Percentiles rank a stretch among this genome's conserved stretches.
Conservation (phyloP, 2,113 vertebrate genomes). For the Crotalus viridis region DNA sequence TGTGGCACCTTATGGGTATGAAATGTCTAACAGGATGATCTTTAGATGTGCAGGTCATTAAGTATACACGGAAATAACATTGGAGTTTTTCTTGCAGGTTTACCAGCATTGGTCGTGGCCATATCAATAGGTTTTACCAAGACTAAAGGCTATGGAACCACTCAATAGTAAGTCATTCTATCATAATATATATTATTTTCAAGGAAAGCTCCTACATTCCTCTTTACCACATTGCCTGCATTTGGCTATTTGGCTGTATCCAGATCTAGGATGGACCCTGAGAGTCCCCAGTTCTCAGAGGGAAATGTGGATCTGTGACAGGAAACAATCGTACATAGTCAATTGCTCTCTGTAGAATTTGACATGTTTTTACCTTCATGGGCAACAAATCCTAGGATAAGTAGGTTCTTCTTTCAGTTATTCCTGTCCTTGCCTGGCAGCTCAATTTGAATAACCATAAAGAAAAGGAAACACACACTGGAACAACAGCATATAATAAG, state of each 20-base stretch:
- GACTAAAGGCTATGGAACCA: constrained; percentile 97
- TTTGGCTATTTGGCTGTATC: background rate
- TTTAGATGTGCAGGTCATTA: background rate
- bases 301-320: background rate
- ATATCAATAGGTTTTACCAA: constrained; percentile 99
- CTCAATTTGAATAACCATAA: background rate
- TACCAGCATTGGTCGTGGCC: constrained; percentile 96
- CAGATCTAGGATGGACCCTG: background rate
- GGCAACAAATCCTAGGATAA: background rate
- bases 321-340: background rate
- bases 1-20: background rate
- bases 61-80: constrained; percentile 2
- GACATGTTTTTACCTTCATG: background rate
- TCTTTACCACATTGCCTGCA: background rate
- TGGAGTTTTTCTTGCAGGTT: constrained; percentile 78
- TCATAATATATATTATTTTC: constrained; percentile 44
- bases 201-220: background rate
- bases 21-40: background rate
- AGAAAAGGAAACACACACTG: background rate
- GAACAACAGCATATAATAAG: background rate
- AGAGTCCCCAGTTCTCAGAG: background rate
- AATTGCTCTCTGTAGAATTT: background rate
- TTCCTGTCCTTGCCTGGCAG: background rate
- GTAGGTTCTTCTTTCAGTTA: background rate
- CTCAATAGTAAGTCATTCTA: constrained; percentile 90